Evolutionary conservation across 2,888 invertebrate genomes (phyloP).

Genomic region (Sipha maydis): DNA sequence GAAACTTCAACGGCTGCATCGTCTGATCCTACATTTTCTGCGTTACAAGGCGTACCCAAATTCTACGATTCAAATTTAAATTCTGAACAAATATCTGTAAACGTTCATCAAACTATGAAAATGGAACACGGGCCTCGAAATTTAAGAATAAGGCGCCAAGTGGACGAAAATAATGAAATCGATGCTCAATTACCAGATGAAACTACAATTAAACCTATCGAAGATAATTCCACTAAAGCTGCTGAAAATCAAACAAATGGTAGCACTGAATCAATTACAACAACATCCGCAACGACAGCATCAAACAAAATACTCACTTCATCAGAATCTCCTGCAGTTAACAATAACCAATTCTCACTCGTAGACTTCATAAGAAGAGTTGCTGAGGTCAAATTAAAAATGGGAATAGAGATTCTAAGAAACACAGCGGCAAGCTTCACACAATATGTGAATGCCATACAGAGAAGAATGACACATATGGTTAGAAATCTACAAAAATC

Average conservation of each 20-base stretch:
- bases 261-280: neutral
- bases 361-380: conserved; percentile 73
- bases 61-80: conserved; percentile 45
- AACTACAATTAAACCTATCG: neutral
- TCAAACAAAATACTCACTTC: conserved; percentile 31
- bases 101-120: conserved; percentile 51
- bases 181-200: conserved; percentile 64
- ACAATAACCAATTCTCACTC: conserved; percentile 68
- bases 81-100: conserved; percentile 55
- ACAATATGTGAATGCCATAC: conserved; percentile 74
- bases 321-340: conserved; percentile 17
- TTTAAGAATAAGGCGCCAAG: conserved; percentile 64
- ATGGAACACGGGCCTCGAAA: conserved; percentile 69
- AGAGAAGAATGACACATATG: conserved; percentile 67
- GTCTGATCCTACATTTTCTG: conserved; percentile 62
- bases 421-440: conserved; percentile 77
- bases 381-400: conserved; percentile 76
- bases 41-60: conserved; percentile 63
- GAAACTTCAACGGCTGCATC: conserved; percentile 50
- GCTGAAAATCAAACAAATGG: conserved; percentile 7
- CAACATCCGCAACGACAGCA: neutral
- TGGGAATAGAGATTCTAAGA: conserved; percentile 76
- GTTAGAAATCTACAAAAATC: conserved; percentile 64
- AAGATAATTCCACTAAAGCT: conserved; percentile 21
- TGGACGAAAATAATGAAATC: conserved; percentile 63